Evolutionary conservation across 2,797 vertebrate genomes (phyloP), one percentile per base, ranked within the genome.

Genomic region (Eulemur albifrons): DNA sequence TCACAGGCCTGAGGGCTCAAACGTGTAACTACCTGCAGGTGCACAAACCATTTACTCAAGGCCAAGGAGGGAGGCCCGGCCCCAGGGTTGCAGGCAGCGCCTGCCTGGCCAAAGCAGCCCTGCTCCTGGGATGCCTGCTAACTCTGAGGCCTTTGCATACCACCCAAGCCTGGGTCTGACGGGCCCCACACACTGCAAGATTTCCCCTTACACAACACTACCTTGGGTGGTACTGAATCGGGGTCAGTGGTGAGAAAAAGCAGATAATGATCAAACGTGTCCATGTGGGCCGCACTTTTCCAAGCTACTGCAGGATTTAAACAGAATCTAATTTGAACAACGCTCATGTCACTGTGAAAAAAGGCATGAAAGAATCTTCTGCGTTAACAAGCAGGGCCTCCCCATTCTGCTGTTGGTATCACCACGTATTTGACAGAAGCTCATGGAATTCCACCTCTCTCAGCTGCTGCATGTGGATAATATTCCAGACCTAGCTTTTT

Each of bases 391-490:
- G 54, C 3, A 65, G 6, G 12, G 5, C 27, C 45, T 32, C 14
- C 8, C 40, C 20, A 18, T 23, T 12, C 48, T 1, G 4, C 82
- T 8, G 20, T 6, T 0, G 43, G 7, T 3, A 14, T 2, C 10
- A 6, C 38, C 10, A 0, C 0, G 1, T 0, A 12, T 7, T 8
- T 2, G 35, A 10, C 20, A 3, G 32, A 4, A 4, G 12, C 1
- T 10, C 2, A 2, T 0, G 0, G 5, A 0, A 2, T 7, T 3
- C 27, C 63, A 6, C 40, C 25, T 43, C 45, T 65, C 50, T 35
- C 10, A 4, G 5, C 63, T 21, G 30, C 2, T 17, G 1, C 15
- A 1, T 1, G 38, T 0, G 7, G n/a, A 1, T 32, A 35, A 12
- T 14, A 12, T 1, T 50, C 23, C 40, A 7, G 25, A 9, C 27